Evolutionary conservation across 2,797 vertebrate species (phyloP), one percentile per base, ranked within the genome.

Genomic region (Gallinago solitaria): DNA sequence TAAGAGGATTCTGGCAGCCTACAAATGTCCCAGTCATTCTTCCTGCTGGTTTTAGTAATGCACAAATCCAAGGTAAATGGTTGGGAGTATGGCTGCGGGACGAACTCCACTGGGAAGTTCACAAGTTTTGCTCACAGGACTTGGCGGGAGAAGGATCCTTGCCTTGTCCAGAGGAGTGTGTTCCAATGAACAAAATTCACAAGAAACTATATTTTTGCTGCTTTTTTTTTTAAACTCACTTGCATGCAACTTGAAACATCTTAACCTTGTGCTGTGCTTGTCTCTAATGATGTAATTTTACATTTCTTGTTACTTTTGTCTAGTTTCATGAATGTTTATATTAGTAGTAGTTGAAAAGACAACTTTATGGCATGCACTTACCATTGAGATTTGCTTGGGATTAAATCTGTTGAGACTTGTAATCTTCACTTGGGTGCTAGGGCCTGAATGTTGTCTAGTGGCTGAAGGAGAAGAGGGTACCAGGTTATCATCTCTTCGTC

Each of bases 1-100:
- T 56, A 43, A 2, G 81, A 94, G 75, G 71, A 57, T 87, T 89
- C 92, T 93, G 88, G 81, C 93, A 92, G 94, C 90, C 81, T 77
- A 30, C 63, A 90, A 87, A 69, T 69, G 69, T 75, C 90, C 83
- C 78, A 85, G 59, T 87, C 64, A 27, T 68, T 87, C 78, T 85
- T 95, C 73, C 71, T 89, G 81, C 90, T 71, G 48, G 50, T 61
- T 84, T 47, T 28, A 89, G 48, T 70, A 86, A 76, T 32, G 41
- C 1, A 4, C 65, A 91, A 78, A 68, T 68, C 37, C 56, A 60
- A 39, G 65, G 85, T 68, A 35, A 64, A 1, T 30, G 80, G 63
- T 54, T 88, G 67, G 82, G 77, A 88, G 63, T 39, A 1, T 69
- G 88, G 77, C 54, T 96, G 80, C 35, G 69, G 43, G 43, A 87